Percentiles rank a stretch among this genome's conserved stretches.
Evolutionary conservation across 2,888 invertebrate genomes (phyloP).

Genomic region (Rhamnusium bicolor): DNA sequence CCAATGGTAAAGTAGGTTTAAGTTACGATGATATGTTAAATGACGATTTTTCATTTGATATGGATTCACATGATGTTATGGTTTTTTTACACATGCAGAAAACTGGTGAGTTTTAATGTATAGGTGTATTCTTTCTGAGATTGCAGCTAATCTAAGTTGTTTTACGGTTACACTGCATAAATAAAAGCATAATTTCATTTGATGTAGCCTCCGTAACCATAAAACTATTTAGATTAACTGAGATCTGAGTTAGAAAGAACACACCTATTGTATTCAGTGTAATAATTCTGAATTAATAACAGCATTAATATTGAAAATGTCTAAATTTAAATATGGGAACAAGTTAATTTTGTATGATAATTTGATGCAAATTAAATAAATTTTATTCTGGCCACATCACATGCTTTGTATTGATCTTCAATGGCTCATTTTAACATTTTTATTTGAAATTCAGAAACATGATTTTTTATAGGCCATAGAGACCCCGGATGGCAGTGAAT

Average conservation of each 20-base stretch:
- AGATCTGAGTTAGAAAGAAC: too few relatives aligned
- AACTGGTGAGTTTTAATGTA: constrained; percentile 76
- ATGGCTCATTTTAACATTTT: too few relatives aligned
- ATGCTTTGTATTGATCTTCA: neutral
- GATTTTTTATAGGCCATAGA: too few relatives aligned
- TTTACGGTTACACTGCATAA: too few relatives aligned
- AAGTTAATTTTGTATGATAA: neutral
- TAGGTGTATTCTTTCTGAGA: too few relatives aligned
- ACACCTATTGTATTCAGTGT: too few relatives aligned
- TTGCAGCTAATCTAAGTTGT: too few relatives aligned
- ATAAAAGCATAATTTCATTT: too few relatives aligned
- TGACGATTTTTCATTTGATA: constrained; percentile 90
- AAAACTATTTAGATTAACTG: too few relatives aligned
- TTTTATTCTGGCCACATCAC: neutral
- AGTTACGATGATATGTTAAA: constrained; percentile 91
- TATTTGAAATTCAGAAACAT: too few relatives aligned
- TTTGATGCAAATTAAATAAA: neutral
- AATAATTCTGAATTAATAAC: neutral
- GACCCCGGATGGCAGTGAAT: too few relatives aligned
- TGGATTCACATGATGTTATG: constrained; percentile 96
- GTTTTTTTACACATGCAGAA: constrained; percentile 99
- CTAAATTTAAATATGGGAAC: neutral
- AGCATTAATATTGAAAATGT: neutral
- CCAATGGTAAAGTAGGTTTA: constrained; percentile 77
- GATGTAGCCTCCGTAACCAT: too few relatives aligned